Conservation (phyloP, 1,140 invertebrate species). For the Drosophila melanica region DNA sequence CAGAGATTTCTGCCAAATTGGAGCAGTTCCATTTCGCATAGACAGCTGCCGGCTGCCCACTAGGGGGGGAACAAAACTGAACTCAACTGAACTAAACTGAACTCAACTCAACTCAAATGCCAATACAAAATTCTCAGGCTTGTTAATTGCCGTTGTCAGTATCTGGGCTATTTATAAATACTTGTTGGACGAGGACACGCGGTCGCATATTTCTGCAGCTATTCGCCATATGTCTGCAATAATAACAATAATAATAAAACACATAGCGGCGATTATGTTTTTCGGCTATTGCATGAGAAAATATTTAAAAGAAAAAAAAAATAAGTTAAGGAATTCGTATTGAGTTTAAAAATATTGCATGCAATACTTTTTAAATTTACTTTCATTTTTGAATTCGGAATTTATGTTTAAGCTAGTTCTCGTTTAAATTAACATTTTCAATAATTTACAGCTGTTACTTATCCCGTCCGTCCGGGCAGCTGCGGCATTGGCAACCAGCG, state of each 20-base stretch:
- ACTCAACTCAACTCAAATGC: slow-evolving; percentile 37
- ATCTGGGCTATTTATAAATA: slow-evolving; percentile 74
- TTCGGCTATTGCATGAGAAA: background rate
- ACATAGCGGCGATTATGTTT: slow-evolving; percentile 15
- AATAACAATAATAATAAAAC: slow-evolving; percentile 19
- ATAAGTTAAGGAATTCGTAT: background rate
- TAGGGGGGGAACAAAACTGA: slow-evolving; percentile 26
- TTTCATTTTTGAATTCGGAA: slow-evolving; percentile 5
- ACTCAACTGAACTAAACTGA: slow-evolving; percentile 30
- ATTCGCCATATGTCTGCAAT: slow-evolving; percentile 15
- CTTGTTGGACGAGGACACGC: slow-evolving; percentile 24
- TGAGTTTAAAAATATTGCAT: background rate
- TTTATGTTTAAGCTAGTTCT: slow-evolving; percentile 13
- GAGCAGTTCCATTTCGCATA: slow-evolving; percentile 72
- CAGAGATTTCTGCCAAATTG: slow-evolving; percentile 75
- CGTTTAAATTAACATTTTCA: slow-evolving; percentile 46
- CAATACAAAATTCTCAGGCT: slow-evolving; percentile 76
- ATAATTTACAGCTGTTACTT: slow-evolving; percentile 34
- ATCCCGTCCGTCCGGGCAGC: slow-evolving; percentile 31
- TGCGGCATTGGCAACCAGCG: slow-evolving; percentile 60
- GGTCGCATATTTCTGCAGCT: slow-evolving; percentile 14
- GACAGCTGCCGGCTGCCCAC: slow-evolving; percentile 49
- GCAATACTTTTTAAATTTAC: slow-evolving; percentile 2
- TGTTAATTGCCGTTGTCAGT: slow-evolving; percentile 79
- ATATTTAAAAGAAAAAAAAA: background rate